These are phyloP conservation scores for Salmo trutta DNA, from an alignment of 2,797 vertebrate species.

Conservation along the genomic window DNA sequence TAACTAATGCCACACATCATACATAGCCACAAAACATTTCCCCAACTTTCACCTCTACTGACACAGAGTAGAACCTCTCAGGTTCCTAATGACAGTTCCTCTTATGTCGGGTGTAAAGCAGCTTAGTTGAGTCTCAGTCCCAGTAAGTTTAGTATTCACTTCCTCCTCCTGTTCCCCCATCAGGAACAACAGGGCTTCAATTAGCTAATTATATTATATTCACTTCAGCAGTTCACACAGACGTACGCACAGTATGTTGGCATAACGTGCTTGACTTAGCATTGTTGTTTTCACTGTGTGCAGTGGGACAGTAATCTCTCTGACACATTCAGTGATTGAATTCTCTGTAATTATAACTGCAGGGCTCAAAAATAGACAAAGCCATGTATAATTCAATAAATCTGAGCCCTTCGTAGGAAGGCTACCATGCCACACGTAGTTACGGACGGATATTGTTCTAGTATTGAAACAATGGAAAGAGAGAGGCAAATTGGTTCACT, in stretches of 20 bases:
- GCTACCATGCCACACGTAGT: no score
- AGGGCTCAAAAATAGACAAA: no score
- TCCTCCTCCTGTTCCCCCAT: background rate
- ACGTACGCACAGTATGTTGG: background rate
- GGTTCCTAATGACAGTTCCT: background rate
- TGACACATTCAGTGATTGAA: no score
- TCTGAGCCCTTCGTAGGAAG: no score
- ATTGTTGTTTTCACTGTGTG: no score
- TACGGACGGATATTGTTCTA: no score
- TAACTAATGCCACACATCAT: background rate
- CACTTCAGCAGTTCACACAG: conserved; percentile 29
- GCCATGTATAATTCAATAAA: no score
- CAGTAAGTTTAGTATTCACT: background rate
- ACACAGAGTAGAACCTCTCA: background rate
- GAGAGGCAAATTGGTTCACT: background rate
- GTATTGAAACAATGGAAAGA: background rate
- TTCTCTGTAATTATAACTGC: no score
- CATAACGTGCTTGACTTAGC: no score
- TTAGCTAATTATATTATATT: conserved; percentile 21
- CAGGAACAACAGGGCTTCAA: conserved; percentile 2
- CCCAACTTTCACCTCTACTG: background rate
- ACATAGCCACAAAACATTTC: background rate
- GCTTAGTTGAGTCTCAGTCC: background rate
- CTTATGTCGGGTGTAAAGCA: background rate
- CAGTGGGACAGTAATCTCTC: no score